phyloP scores from a whole-genome alignment of 2,113 vertebrate species.

The Protomyctophum bolini region DNA sequence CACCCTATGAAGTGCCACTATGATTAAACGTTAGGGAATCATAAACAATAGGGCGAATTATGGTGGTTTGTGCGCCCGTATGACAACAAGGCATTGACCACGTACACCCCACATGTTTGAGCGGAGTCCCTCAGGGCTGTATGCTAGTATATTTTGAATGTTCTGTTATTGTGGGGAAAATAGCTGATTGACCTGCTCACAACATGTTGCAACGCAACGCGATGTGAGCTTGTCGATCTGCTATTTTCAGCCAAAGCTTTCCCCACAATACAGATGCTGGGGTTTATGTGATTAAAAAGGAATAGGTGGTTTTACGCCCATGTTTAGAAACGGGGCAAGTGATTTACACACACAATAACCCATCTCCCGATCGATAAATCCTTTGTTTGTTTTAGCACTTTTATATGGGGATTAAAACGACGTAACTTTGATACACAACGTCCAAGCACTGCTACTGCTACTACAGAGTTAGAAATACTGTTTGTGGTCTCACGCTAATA shows the following conservation, averaged over 20 bases:
- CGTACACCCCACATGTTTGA: too few species aligned
- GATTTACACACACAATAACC: constrained; percentile 18
- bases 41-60: constrained; percentile 25
- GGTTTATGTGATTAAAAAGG: not conserved
- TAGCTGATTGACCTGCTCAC: too few species aligned
- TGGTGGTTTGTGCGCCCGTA: constrained; percentile 44
- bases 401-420: constrained; percentile 32
- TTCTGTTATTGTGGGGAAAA: too few species aligned
- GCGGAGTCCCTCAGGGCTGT: too few species aligned
- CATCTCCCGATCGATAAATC: constrained; percentile 17
- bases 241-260: too few species aligned
- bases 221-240: too few species aligned
- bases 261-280: too few species aligned
- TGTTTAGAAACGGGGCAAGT: not conserved
- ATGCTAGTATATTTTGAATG: too few species aligned
- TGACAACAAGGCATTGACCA: constrained; percentile 1
- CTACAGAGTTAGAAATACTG: not conserved
- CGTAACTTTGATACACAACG: not conserved
- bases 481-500: constrained; percentile 43
- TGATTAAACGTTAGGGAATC: constrained; percentile 33
- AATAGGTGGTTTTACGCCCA: constrained; percentile 1
- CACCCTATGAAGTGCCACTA: constrained; percentile 46
- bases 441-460: not conserved
- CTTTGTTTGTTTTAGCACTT: constrained; percentile 38
- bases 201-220: too few species aligned